These are phyloP conservation scores for Oryzias woworae DNA, from an alignment of 2,113 vertebrate genomes.

Conservation along the genomic window DNA sequence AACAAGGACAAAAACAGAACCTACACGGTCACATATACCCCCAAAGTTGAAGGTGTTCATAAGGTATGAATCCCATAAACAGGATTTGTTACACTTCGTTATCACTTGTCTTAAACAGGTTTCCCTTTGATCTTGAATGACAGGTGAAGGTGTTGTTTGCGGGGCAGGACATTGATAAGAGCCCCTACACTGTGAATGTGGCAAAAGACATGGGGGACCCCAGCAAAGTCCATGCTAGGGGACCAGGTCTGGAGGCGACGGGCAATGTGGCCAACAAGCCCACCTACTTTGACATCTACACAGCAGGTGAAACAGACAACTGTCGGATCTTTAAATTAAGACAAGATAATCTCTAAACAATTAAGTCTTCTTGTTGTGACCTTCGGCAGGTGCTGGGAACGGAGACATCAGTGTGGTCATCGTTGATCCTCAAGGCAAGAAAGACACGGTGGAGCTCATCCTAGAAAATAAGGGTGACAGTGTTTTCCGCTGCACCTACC, in stretches of 20 bases:
- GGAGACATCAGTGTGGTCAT: slow-evolving; percentile 93
- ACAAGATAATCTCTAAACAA: too few relatives aligned
- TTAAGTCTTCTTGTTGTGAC: too few relatives aligned
- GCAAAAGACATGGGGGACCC: slow-evolving; percentile 87
- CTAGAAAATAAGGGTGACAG: slow-evolving; percentile 94
- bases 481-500: slow-evolving; percentile 94
- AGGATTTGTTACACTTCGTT: background rate
- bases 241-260: slow-evolving; percentile 88
- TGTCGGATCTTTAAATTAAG: too few relatives aligned
- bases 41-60: slow-evolving; percentile 92
- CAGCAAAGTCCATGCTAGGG: slow-evolving; percentile 89
- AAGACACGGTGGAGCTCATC: slow-evolving; percentile 91
- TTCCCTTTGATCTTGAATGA: slow-evolving; percentile 2
- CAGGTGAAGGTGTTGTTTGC: slow-evolving; percentile 96
- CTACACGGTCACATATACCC: slow-evolving; percentile 88
- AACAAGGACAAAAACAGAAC: slow-evolving; percentile 91
- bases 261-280: slow-evolving; percentile 93
- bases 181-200: slow-evolving; percentile 90
- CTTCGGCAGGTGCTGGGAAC: slow-evolving; percentile 83
- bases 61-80: slow-evolving; percentile 77
- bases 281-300: slow-evolving; percentile 98
- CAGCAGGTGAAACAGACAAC: slow-evolving; percentile 81
- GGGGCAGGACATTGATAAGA: slow-evolving; percentile 92
- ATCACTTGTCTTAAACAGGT: background rate
- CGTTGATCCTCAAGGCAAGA: slow-evolving; percentile 88